These are phyloP conservation scores for Sebastes matsubarae DNA, from an alignment of 2,797 vertebrate genomes.

Conservation along the genomic window DNA sequence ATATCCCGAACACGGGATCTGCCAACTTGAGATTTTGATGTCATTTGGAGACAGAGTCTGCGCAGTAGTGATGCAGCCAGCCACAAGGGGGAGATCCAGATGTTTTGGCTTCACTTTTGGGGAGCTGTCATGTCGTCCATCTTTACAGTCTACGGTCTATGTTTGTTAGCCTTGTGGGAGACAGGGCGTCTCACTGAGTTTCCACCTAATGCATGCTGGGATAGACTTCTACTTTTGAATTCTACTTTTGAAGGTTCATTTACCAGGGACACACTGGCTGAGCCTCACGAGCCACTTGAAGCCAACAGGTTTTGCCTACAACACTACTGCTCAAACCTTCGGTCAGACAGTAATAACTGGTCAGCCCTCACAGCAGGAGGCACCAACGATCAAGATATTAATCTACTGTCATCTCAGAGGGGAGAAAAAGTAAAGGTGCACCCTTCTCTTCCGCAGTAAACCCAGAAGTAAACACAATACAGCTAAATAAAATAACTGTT, in stretches of 20 bases:
- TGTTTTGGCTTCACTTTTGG: too few species aligned
- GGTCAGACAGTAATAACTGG: background rate
- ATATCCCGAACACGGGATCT: too few species aligned
- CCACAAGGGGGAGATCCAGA: too few species aligned
- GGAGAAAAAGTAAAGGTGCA: background rate
- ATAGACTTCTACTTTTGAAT: background rate
- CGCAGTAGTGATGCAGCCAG: too few species aligned
- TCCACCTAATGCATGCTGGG: background rate
- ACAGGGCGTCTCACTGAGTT: background rate
- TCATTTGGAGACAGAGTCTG: too few species aligned
- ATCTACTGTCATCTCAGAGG: background rate
- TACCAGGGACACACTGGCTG: background rate
- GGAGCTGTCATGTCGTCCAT: too few species aligned
- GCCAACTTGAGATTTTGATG: too few species aligned
- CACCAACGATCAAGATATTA: conserved; percentile 31
- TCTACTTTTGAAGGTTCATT: background rate
- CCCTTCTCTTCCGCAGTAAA: background rate
- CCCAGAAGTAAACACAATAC: background rate
- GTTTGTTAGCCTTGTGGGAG: conserved; percentile 3
- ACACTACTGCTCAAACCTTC: background rate
- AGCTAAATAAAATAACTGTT: background rate
- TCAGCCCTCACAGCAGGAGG: conserved; percentile 58
- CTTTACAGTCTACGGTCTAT: background rate
- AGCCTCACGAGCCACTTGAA: background rate
- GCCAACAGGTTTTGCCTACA: background rate